Evolutionary conservation across 2,113 vertebrate genomes (phyloP).

Genomic region (Piaya cayana): DNA sequence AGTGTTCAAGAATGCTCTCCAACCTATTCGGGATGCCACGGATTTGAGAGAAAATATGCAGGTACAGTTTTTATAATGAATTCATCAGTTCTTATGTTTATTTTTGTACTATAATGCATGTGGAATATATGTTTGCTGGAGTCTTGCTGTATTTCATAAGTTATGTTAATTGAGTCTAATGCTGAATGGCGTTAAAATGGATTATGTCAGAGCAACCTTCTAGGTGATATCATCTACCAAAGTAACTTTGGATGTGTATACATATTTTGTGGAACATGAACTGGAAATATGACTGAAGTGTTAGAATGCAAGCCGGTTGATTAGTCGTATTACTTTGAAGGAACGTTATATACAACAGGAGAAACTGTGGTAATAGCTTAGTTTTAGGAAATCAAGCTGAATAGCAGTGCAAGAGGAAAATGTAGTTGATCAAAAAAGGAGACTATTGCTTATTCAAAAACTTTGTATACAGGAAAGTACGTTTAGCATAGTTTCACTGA

Average conservation of each 20-base stretch:
- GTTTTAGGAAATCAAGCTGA: background rate
- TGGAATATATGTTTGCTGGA: background rate
- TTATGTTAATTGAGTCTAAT: background rate
- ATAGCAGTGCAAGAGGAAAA: background rate
- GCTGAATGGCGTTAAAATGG: background rate
- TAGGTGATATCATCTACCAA: background rate
- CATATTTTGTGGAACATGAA: background rate
- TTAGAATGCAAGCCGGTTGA: background rate
- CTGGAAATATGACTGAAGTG: background rate
- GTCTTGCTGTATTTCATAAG: background rate
- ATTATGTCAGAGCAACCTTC: background rate
- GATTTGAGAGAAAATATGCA: conserved; percentile 99
- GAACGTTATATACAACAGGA: background rate
- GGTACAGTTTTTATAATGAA: conserved; percentile 74
- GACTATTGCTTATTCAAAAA: background rate
- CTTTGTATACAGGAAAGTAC: accelerated
- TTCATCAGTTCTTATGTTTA: background rate
- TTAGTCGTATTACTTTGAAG: background rate
- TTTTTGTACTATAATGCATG: background rate
- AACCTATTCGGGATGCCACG: conserved; percentile 91
- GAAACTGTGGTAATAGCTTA: background rate
- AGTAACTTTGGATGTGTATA: background rate
- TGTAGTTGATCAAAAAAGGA: background rate
- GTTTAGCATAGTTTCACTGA: background rate
- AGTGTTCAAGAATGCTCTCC: conserved; percentile 92